Evolutionary conservation across 2,888 invertebrate species (phyloP), one percentile per base, ranked within the genome.

Genomic region (Athalia circularis): DNA sequence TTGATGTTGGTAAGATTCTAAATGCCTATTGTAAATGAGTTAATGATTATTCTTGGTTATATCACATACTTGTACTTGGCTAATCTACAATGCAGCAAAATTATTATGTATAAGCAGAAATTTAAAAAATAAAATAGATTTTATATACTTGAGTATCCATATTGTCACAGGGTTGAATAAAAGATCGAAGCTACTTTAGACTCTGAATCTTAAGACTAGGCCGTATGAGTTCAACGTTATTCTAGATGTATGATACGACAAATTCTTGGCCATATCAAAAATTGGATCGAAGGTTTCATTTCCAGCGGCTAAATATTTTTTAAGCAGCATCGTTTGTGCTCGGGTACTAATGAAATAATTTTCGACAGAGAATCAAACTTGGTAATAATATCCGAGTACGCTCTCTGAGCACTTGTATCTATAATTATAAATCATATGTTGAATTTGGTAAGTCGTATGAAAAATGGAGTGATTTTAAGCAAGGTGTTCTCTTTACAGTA

Each of bases 51-150:
- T 48, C 52, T 77, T 75, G 59, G 77, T n/a, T 72, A 57, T 29
- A 13, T 15, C 13, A 72, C 54, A 54, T 47, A 59, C 47, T 72
- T 59, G 72, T 72, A 59, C 72, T 47, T 72, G 29, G 59, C 57
- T 72, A 72, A 11, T 54, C 45, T 13, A 59, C 57, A 8, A 54
- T n/a, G 8, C 54, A 11, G n/a, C 54, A 11, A 54, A 29, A 29
- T 29, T 48, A 68, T 65, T 62, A 77, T 81, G 81, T 82, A 82
- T 79, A 77, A 65, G 64, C 78, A 67, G 52, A 67, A 80, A 77
- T 79, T 78, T 72, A 76, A 79, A 77, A 79, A 84, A 82, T 81
- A 82, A 83, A 29, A 83, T 81, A 81, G 80, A 83, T 84, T 83
- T 84, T 83, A 80, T 82, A 83, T 82, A 83, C 80, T 81, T 80